Evolutionary conservation across 2,797 vertebrate species (phyloP).

Genomic region (Xenopus petersii): DNA sequence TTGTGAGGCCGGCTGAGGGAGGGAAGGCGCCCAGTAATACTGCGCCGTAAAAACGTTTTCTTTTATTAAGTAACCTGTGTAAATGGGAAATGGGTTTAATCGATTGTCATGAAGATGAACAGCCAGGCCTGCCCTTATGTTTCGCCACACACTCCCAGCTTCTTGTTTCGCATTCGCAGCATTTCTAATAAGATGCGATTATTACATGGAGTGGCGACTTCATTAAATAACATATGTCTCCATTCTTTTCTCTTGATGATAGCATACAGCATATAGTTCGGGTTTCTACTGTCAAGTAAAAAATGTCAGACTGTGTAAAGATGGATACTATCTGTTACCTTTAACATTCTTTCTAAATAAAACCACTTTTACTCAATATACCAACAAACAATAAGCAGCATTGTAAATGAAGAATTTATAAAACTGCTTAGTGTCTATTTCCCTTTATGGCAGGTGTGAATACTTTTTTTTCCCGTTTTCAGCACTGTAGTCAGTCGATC

Average conservation of each 20-base stretch:
- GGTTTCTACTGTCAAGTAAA: no score
- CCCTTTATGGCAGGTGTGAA: no score
- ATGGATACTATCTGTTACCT: no score
- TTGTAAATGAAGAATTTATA: no score
- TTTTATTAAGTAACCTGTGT: constrained; percentile 41
- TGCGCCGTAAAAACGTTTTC: constrained; percentile 6
- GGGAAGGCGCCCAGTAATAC: constrained; percentile 30
- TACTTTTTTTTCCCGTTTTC: no score
- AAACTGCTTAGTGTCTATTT: no score
- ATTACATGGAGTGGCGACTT: constrained; percentile 18
- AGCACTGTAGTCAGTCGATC: no score
- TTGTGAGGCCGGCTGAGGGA: constrained; percentile 19
- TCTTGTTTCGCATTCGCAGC: constrained; percentile 17
- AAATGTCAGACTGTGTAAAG: no score
- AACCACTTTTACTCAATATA: no score
- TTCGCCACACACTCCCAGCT: constrained; percentile 43
- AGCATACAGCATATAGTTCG: no score
- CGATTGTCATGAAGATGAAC: constrained; percentile 41
- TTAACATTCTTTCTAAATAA: no score
- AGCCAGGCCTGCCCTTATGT: constrained; percentile 22
- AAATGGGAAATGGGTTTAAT: constrained; percentile 28
- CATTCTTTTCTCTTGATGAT: neutral
- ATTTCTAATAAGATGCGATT: constrained; percentile 7
- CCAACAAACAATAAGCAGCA: no score
- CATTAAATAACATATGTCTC: constrained; percentile 24